A percentile compares a stretch with the other conserved stretches of the same genome.
Conservation (phyloP, 2,113 vertebrate species). For the Xiphorhynchus elegans region DNA sequence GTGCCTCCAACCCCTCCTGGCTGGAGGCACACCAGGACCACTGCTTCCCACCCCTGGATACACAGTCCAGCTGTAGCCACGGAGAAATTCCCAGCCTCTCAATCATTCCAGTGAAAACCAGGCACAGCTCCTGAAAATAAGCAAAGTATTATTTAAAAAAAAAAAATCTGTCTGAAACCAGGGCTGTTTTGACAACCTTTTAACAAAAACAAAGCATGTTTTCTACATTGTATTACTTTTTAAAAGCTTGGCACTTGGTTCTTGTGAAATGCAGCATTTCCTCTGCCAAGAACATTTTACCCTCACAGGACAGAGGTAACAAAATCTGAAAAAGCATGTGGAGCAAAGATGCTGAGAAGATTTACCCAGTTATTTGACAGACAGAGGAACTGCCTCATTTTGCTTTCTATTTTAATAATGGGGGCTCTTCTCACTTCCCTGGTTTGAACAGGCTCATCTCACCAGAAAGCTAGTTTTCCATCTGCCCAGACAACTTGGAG, state of each 20-base stretch:
- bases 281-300: neutral
- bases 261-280: neutral
- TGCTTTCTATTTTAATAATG: neutral
- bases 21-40: fast-evolving
- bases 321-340: neutral
- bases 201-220: neutral
- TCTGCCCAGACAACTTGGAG: neutral
- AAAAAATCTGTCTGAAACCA: neutral
- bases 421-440: neutral
- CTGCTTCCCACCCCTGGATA: neutral
- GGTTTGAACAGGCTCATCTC: neutral
- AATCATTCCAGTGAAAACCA: neutral
- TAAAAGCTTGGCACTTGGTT: neutral
- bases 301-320: neutral
- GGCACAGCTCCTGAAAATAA: neutral
- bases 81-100: neutral
- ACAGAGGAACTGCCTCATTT: neutral
- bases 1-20: fast-evolving
- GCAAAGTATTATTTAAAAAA: neutral
- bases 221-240: neutral
- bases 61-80: neutral
- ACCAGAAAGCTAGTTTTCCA: slow-evolving; percentile 24
- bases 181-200: neutral
- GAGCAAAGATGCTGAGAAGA: neutral
- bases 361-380: neutral